These are phyloP conservation scores for Endomychus coccineus DNA, from an alignment of 2,888 invertebrate species.

Conservation along the genomic window DNA sequence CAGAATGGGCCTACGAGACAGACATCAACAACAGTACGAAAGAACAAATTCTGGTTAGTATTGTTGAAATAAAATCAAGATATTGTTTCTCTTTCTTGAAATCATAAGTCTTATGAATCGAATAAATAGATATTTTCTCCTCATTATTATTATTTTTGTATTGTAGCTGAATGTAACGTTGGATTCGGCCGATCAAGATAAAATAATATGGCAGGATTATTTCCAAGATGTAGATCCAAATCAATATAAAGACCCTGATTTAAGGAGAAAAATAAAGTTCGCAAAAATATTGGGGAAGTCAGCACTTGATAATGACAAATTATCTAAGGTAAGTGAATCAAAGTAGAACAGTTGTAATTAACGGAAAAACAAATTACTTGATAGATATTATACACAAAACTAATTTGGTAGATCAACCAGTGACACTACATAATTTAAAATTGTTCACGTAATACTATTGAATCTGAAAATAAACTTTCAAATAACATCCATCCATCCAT, in stretches of 20 bases:
- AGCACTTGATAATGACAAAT: conserved; percentile 39
- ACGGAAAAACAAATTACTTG: no score
- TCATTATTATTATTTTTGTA: not conserved
- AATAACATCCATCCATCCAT: no score
- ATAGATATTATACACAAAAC: not conserved
- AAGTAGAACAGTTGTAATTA: no score
- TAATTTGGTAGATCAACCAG: no score
- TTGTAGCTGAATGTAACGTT: conserved; percentile 30
- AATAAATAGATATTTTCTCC: not conserved
- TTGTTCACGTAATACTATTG: no score
- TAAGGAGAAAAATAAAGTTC: conserved; percentile 43
- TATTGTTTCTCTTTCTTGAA: not conserved
- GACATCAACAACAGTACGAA: conserved; percentile 35
- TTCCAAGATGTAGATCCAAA: conserved; percentile 35
- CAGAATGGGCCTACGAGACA: conserved; percentile 39
- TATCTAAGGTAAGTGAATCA: conserved; percentile 36
- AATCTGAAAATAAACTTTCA: no score
- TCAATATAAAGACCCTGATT: conserved; percentile 38
- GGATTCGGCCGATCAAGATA: conserved; percentile 36
- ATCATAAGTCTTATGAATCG: not conserved
- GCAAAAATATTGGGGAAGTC: conserved; percentile 46
- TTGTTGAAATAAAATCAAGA: not conserved
- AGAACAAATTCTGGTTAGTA: conserved; percentile 27
- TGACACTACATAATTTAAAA: no score
- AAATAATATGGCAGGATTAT: conserved; percentile 40